Conservation (phyloP, 1,140 invertebrate genomes). For the Cecropterus lyciades region DNA sequence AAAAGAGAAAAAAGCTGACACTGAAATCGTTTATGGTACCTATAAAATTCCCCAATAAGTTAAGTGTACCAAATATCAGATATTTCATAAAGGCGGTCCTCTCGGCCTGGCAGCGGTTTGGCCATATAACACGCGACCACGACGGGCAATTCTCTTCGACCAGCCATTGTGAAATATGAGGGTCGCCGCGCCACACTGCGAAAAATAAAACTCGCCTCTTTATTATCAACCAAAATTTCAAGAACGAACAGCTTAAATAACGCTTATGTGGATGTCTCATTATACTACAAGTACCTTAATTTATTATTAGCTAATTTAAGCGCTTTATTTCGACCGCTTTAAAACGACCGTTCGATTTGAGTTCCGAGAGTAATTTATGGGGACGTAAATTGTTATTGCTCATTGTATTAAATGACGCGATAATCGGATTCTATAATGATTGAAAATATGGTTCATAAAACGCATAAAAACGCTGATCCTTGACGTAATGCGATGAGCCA, state of each 20-base stretch:
- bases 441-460: conserved; percentile 45
- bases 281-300: conserved; percentile 48
- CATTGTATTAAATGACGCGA: conserved; percentile 44
- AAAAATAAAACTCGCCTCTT: conserved; percentile 60
- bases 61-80: conserved; percentile 27
- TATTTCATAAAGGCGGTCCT: conserved; percentile 25
- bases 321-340: conserved; percentile 47
- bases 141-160: conserved; percentile 59
- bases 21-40: conserved; percentile 22
- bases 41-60: conserved; percentile 18
- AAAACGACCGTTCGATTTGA: conserved; percentile 39
- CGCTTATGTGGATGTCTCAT: conserved; percentile 38
- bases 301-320: conserved; percentile 59
- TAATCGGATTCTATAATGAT: conserved; percentile 47
- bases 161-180: conserved; percentile 69
- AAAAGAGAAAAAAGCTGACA: not conserved
- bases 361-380: conserved; percentile 32
- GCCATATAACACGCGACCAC: conserved; percentile 50
- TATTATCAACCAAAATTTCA: conserved; percentile 52
- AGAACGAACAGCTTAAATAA: conserved; percentile 31
- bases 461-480: conserved; percentile 42
- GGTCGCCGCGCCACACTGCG: conserved; percentile 47
- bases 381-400: conserved; percentile 56
- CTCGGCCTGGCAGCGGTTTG: conserved; percentile 35
- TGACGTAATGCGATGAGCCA: conserved; percentile 27